Evolutionary conservation across 1,140 invertebrate genomes (phyloP).

Genomic region (Polypedilum vanderplanki): DNA sequence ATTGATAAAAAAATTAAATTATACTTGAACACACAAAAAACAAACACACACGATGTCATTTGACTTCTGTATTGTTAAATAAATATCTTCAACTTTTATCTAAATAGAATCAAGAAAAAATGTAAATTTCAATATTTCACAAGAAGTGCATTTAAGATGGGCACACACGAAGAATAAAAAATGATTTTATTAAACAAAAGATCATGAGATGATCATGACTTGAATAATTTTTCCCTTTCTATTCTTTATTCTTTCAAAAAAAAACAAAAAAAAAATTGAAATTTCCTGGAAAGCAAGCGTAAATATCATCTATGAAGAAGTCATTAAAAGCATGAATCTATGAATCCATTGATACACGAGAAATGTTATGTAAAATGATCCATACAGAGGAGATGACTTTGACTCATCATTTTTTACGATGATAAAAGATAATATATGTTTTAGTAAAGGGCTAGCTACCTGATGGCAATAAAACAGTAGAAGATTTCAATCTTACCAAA

Average conservation of each 20-base stretch:
- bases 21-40: no score
- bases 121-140: no score
- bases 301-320: background rate
- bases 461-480: slow-evolving; percentile 25
- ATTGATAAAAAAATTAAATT: no score
- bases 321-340: background rate
- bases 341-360: background rate
- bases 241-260: background rate
- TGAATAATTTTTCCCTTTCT: background rate
- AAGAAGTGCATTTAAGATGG: no score
- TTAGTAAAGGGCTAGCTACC: background rate
- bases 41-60: no score
- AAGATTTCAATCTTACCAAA: slow-evolving; percentile 2
- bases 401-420: slow-evolving; percentile 23
- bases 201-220: background rate
- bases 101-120: no score
- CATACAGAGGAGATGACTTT: background rate
- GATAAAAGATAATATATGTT: slow-evolving; percentile 18
- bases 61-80: no score
- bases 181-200: no score
- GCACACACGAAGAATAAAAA: no score
- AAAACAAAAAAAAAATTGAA: background rate
- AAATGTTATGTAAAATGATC: background rate
- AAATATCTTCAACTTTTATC: no score
- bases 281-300: background rate